Evolutionary conservation across 1,140 invertebrate species (phyloP).

Genomic region (Papilio helenus): DNA sequence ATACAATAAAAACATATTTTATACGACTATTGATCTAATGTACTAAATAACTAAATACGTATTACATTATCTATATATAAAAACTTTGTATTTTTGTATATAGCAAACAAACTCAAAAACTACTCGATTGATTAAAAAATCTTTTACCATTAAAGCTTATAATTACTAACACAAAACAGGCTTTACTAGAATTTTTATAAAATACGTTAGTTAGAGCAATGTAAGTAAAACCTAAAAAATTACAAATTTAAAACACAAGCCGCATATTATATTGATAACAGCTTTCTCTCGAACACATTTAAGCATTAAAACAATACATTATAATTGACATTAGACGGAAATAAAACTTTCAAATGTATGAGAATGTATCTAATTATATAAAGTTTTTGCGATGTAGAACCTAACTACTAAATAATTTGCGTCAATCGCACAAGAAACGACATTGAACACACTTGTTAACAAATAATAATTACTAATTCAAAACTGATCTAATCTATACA

Average conservation of each 20-base stretch:
- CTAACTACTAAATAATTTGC: background rate
- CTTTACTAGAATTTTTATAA: no score
- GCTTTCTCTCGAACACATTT: background rate
- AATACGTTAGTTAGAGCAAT: no score
- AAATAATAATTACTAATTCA: background rate
- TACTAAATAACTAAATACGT: no score
- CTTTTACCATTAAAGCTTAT: no score
- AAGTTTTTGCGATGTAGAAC: background rate
- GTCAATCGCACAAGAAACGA: background rate
- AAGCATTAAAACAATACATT: background rate
- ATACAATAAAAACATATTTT: no score
- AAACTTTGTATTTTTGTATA: no score
- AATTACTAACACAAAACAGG: no score
- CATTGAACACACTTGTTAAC: background rate
- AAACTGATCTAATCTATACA: no score
- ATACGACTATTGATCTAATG: no score
- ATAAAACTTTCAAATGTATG: slow-evolving; percentile 5
- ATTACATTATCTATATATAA: no score
- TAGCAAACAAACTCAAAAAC: no score
- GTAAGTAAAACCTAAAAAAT: background rate
- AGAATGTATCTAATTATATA: background rate
- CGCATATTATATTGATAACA: background rate
- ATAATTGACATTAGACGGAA: background rate
- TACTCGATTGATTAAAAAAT: no score
- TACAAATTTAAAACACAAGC: background rate